These are phyloP conservation scores for Denticeps clupeoides DNA, from an alignment of 2,797 vertebrate genomes.

Conservation along the genomic window DNA sequence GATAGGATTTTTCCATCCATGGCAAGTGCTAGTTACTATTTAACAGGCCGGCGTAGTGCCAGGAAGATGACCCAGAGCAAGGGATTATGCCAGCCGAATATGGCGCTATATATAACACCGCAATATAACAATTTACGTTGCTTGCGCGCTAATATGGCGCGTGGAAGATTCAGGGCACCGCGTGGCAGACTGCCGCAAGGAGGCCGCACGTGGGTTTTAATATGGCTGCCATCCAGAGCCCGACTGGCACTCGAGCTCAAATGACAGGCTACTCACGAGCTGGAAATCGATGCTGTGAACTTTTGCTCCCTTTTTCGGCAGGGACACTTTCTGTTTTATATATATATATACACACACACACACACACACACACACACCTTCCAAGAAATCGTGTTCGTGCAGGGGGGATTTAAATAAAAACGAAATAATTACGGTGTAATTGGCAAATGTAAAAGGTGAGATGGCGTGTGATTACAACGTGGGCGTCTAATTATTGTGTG, in stretches of 20 bases:
- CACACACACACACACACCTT: background rate
- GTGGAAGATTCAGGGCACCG: constrained; percentile 66
- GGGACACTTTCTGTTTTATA: too few species aligned
- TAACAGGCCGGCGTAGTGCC: constrained; percentile 40
- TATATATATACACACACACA: too few species aligned
- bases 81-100: constrained; percentile 52
- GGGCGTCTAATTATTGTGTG: constrained; percentile 32
- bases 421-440: constrained; percentile 28
- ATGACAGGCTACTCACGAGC: too few species aligned
- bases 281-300: too few species aligned
- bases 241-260: too few species aligned
- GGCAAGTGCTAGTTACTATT: constrained; percentile 53
- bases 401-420: too few species aligned
- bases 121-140: constrained; percentile 64
- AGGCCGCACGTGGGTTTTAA: constrained; percentile 49
- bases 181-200: constrained; percentile 42
- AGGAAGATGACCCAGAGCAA: constrained; percentile 54
- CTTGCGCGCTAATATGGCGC: constrained; percentile 68
- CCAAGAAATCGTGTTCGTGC: constrained; percentile 22
- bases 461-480: constrained; percentile 23
- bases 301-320: too few species aligned
- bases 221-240: constrained; percentile 71
- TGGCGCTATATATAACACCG: constrained; percentile 66
- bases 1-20: constrained; percentile 69
- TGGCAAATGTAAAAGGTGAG: constrained; percentile 22